Evolutionary conservation across 2,888 invertebrate genomes (phyloP), one percentile per base, ranked within the genome.

Genomic region (Leucophora obtusa): DNA sequence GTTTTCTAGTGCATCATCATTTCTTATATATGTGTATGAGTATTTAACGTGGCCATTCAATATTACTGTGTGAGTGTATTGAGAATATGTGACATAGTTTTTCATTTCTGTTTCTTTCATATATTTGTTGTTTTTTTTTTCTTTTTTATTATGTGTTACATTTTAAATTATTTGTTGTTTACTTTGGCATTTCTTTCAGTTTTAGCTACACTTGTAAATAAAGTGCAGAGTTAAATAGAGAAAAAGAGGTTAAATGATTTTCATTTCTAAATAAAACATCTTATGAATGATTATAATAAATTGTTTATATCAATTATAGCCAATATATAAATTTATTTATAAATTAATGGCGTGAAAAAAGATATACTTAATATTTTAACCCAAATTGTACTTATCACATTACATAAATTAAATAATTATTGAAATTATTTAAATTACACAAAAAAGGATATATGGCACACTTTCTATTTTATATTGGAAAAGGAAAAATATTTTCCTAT

Each of bases 81-180:
- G 51, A 33, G 69, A 65, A 65, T 76, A 59, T 77, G 59, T 77
- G 81, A 81, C 77, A 81, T 73, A 81, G 65, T 81, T 77, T 81
- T 81, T 74, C 77, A 74, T 70, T 81, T 69, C 51, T 63, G 17
- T 59, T 21, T 72, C 56, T 59, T 56, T 73, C 47, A 68, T 72
- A 72, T 65, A 33, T 71, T 53, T 11, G 11, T 14, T 59, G 8
- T 60, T 54, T 51, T n/a, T 33, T 54, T 66, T 11, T 24, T 51
- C 14, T 43, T 38, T 24, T 24, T 65, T 33, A 50, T 47, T 15
- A 35, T 35, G 58, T 63, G 56, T 47, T 17, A 24, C 33, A 65
- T 62, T 47, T 68, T 33, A 62, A 76, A 76, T 72, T 56, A 70
- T 70, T 77, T 81, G 43, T 59, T 81, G 73, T 78, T 81, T 74